Base-by-base conservation (phyloP, 2,113 vertebrate genomes). In the Pitta sordida region DNA sequence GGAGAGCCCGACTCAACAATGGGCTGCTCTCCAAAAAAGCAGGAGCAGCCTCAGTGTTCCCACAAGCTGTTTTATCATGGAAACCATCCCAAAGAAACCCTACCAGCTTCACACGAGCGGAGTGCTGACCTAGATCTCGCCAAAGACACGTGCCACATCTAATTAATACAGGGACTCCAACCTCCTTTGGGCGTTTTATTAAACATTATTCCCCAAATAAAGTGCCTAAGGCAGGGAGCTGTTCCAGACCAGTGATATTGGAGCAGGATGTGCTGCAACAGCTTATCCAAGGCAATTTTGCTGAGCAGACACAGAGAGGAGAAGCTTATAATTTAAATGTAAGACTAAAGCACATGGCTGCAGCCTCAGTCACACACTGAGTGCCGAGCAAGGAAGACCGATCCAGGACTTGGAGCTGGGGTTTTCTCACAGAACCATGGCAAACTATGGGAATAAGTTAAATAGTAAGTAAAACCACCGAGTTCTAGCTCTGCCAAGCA, bases 61-160 rank as follows among this genome's bases (percentile, higher is more conserved):
- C 87, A 13, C 20, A 2, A 53, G 10, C 2, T 3, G 27, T 49
- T 90, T 70, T 26, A 41, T 23, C 41, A 3, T 1, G 37, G 55
- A 49, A 69, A 74, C 13, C 75, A 34, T 44, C 51, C 59, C 53
- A 20, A 32, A 68, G 19, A 55, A 84, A 52, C 26, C 69, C 77
- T 3, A 10, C 27, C 11, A 3, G 11, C 73, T 49, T 46, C 83
- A 67, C 37, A 21, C 0, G 0, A 64, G 74, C 0, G 0, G 51
- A 65, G 52, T 2, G 0, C 39, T 63, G 24, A 83, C 91, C 88
- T 37, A 34, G 46, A 83, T 88, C 68, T 24, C 18, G 3, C 73
- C 74, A 36, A 70, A 86, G 30, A 43, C 60, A 53, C 1, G 0
- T 2, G 27, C 46, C 18, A 16, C 30, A 2, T 24, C 60, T 86